Evolutionary conservation across 2,797 vertebrate species (phyloP).

Genomic region (Glossophaga mutica): DNA sequence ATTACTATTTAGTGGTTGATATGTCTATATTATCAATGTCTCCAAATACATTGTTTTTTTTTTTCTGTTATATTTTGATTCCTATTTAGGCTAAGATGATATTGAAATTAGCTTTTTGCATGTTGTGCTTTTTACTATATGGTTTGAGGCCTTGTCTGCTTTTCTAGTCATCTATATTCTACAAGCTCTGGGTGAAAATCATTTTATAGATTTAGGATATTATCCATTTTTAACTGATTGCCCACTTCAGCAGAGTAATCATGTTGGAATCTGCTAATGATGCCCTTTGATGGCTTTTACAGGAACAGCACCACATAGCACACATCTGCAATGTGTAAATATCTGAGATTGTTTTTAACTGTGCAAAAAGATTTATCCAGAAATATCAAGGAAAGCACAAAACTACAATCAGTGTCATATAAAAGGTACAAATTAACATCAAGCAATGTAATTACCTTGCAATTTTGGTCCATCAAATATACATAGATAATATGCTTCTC

Average conservation of each 20-base stretch:
- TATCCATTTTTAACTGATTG: conserved; percentile 69
- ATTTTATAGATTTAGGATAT: conserved; percentile 67
- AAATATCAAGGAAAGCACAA: conserved; percentile 72
- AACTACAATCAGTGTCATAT: conserved; percentile 64
- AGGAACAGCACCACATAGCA: not conserved
- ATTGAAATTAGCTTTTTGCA: not conserved
- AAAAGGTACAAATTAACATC: conserved; percentile 72
- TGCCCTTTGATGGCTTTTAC: conserved; percentile 48
- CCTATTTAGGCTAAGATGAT: not conserved
- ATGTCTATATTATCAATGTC: not conserved
- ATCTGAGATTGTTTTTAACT: conserved; percentile 34
- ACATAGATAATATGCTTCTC: conserved; percentile 61
- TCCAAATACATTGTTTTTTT: not conserved
- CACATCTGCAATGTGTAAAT: not conserved
- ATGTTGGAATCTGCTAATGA: conserved; percentile 72
- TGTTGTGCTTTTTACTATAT: not conserved
- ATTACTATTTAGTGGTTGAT: not conserved
- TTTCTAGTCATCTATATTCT: conserved; percentile 60
- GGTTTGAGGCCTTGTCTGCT: not conserved
- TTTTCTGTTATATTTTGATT: not conserved
- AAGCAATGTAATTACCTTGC: conserved; percentile 71
- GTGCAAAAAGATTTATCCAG: conserved; percentile 58
- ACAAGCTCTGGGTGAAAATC: conserved; percentile 44
- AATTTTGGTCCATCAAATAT: conserved; percentile 57
- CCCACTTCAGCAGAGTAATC: conserved; percentile 68